Conservation (phyloP, 2,797 vertebrate genomes). For the Dermochelys coriacea region DNA sequence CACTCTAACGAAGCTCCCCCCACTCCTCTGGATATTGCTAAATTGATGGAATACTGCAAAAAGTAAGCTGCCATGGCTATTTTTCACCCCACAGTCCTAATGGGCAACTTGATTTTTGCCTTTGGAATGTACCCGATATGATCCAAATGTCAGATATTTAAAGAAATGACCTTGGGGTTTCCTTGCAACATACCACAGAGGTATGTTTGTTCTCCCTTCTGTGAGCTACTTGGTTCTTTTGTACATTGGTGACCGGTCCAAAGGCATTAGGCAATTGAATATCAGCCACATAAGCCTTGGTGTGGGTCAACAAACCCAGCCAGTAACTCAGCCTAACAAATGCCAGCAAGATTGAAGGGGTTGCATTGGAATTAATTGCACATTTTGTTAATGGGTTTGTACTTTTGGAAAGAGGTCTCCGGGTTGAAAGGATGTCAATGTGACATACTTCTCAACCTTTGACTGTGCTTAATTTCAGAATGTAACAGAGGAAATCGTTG, state of each 20-base stretch:
- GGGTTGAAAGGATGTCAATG: not conserved
- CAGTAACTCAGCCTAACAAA: not conserved
- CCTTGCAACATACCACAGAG: not conserved
- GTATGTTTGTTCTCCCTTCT: conserved; percentile 11
- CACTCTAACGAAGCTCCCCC: not conserved
- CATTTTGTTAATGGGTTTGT: not conserved
- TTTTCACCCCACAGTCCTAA: conserved; percentile 14
- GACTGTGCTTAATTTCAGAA: not conserved
- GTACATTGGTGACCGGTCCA: not conserved
- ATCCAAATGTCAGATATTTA: too few relatives aligned
- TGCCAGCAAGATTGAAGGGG: not conserved
- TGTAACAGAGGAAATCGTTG: not conserved
- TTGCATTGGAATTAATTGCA: not conserved
- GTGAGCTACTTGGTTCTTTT: not conserved
- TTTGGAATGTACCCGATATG: not conserved
- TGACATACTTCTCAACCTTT: not conserved
- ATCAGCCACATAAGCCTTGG: accelerated
- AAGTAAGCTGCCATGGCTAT: not conserved
- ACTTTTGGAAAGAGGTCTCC: not conserved
- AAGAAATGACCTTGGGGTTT: too few relatives aligned
- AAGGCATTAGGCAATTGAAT: not conserved
- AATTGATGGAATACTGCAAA: conserved; percentile 28
- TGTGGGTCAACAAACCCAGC: not conserved
- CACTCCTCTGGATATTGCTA: conserved; percentile 7
- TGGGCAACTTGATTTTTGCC: conserved; percentile 37